Evolutionary conservation across 92 coral and sea anemone genomes (phyloP), one percentile per base, ranked within the genome.

Genomic region (Chrysogorgia sp.): DNA sequence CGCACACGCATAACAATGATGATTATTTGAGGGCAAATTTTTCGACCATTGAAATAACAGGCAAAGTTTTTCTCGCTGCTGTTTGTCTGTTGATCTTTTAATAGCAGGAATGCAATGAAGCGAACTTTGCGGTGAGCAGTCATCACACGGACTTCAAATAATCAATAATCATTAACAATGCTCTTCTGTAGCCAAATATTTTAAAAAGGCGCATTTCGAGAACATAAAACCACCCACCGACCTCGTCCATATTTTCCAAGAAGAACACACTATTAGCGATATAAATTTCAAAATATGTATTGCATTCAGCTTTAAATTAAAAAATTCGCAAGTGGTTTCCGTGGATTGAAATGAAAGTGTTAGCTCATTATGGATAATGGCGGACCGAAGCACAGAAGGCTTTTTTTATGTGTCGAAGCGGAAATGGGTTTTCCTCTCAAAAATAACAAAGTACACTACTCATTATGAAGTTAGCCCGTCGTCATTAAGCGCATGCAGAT

Each of bases 131-230:
- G n/a, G 17, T 2, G 50, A 28, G 7, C 0, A 0, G 33, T 0
- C 12, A 26, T 65, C 2, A 30, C 79, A 56, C 64, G 37, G 48
- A 20, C 52, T n/a, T 59, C 10, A 53, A 72, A 8, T 57, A 57
- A 57, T 8, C 17, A 68, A 68, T 68, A 40, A 68, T 72, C 55
- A 72, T 43, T 41, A 29, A 22, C 20, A 53, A 53, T 28, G 65
- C 64, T 72, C 79, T 53, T 52, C n/a, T 48, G 79, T 72, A 72
- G 55, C 79, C 79, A 72, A 72, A 72, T 56, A 52, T 52, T 72
- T 72, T 52, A 35, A 56, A 59, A n/a, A 56, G 65, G 52, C 63
- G 24, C 25, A 23, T 49, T 71, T 55, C 55, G 65, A 72, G 65
- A 43, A 59, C 65, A n/a, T n/a, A n/a, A n/a, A n/a, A n/a, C n/a